phyloP scores from a whole-genome alignment of 30 jellyfish, hydroid and myxozoan genomes.

The Pelagia noctiluca region DNA sequence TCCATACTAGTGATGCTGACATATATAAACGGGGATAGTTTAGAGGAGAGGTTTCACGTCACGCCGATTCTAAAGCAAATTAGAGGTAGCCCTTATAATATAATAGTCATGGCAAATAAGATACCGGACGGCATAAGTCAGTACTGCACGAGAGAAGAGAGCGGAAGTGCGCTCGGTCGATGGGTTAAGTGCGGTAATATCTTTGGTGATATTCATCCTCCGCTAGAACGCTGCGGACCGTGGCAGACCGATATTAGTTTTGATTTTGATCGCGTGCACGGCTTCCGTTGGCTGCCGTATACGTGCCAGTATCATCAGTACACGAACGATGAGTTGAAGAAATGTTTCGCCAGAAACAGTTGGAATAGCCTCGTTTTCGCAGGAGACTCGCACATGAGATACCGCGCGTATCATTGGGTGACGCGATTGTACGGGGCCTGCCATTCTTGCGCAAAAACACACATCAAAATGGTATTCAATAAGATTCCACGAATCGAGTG shows the following conservation, averaged over 20 bases:
- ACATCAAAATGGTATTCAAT: slow-evolving; percentile 90
- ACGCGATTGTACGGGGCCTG: slow-evolving; percentile 94
- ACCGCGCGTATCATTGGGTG: slow-evolving; percentile 98
- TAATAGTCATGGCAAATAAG: slow-evolving; percentile 26
- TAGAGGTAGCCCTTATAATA: slow-evolving; percentile 82
- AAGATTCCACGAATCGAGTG: slow-evolving; percentile 95
- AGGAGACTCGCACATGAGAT: slow-evolving; percentile 97
- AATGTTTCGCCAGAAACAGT: slow-evolving; percentile 81
- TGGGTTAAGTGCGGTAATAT: slow-evolving; percentile 96
- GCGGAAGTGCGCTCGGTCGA: slow-evolving; percentile 86
- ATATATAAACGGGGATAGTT: slow-evolving; percentile 71
- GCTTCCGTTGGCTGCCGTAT: slow-evolving; percentile 94
- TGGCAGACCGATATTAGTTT: slow-evolving; percentile 81
- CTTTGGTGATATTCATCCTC: slow-evolving; percentile 68
- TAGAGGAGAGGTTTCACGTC: slow-evolving; percentile 75
- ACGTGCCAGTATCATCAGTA: slow-evolving; percentile 92
- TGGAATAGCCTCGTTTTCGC: slow-evolving; percentile 91
- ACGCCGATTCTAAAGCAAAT: slow-evolving; percentile 80
- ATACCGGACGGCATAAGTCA: slow-evolving; percentile 72
- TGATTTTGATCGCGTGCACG: slow-evolving; percentile 86
- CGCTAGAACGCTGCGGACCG: slow-evolving; percentile 95
- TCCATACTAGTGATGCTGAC: slow-evolving; percentile 78
- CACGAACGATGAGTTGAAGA: slow-evolving; percentile 86
- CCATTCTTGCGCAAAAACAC: slow-evolving; percentile 92
- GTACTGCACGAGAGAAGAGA: slow-evolving; percentile 72